Evolutionary conservation across 2,888 invertebrate species (phyloP).

Genomic region (Tetropium fuscum): DNA sequence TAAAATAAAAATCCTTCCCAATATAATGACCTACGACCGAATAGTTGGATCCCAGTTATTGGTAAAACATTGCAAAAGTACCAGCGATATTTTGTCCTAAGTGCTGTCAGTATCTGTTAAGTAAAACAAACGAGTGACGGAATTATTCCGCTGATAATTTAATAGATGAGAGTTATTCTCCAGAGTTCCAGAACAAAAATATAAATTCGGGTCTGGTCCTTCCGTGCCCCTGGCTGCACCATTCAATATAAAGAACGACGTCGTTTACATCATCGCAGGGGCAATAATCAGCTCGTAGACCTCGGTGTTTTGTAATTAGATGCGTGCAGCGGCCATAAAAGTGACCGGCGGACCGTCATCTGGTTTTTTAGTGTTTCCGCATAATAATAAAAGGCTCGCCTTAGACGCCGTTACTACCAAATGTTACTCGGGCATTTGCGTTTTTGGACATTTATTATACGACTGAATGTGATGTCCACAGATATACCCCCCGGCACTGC

Average conservation of each 20-base stretch:
- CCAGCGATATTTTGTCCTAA: too few relatives aligned
- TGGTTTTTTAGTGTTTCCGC: slow-evolving; percentile 73
- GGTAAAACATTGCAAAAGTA: too few relatives aligned
- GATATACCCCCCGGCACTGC: slow-evolving; percentile 23
- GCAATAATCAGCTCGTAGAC: slow-evolving; percentile 53
- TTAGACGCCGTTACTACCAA: slow-evolving; percentile 65
- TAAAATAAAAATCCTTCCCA: too few relatives aligned
- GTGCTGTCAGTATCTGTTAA: too few relatives aligned
- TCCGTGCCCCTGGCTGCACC: not conserved
- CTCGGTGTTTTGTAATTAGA: slow-evolving; percentile 62
- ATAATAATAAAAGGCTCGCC: slow-evolving; percentile 74
- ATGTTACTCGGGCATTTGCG: slow-evolving; percentile 66
- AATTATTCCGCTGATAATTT: too few relatives aligned
- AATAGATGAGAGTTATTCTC: too few relatives aligned
- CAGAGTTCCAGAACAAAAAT: too few relatives aligned
- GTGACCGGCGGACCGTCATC: slow-evolving; percentile 67
- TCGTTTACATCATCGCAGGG: slow-evolving; percentile 43
- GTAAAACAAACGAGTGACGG: too few relatives aligned
- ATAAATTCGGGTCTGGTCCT: too few relatives aligned
- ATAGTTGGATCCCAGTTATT: too few relatives aligned
- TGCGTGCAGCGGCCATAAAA: slow-evolving; percentile 63
- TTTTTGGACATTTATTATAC: slow-evolving; percentile 66
- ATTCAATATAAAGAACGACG: slow-evolving; percentile 40
- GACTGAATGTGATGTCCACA: slow-evolving; percentile 54
- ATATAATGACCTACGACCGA: too few relatives aligned